These are phyloP conservation scores for Xylota segnis DNA, from an alignment of 2,888 invertebrate species.

Conservation along the genomic window DNA sequence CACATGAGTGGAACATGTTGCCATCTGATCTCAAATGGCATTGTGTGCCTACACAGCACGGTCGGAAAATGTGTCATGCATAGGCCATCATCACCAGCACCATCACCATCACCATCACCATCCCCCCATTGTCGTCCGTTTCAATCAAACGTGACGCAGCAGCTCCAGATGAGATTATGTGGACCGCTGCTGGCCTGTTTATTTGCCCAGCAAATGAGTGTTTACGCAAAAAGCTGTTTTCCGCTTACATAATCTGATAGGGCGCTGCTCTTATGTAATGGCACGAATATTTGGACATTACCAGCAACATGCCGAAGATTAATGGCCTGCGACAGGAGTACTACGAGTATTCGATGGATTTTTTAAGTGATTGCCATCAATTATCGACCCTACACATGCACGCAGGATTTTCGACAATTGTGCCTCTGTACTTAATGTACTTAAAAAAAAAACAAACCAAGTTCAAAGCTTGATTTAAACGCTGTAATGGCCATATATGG, in stretches of 20 bases:
- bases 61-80: slow-evolving; percentile 22
- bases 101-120: neutral
- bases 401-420: neutral
- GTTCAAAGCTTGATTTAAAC: slow-evolving; percentile 10
- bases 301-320: slow-evolving; percentile 51
- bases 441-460: neutral
- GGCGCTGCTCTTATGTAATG: slow-evolving; percentile 49
- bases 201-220: slow-evolving; percentile 59
- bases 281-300: slow-evolving; percentile 59
- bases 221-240: slow-evolving; percentile 44
- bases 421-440: neutral
- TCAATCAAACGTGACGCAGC: slow-evolving; percentile 71
- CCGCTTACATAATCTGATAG: slow-evolving; percentile 48
- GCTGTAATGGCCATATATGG: neutral
- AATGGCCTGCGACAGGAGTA: slow-evolving; percentile 40
- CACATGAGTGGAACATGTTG: slow-evolving; percentile 23
- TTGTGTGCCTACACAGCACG: neutral
- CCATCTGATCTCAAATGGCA: slow-evolving; percentile 9
- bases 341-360: slow-evolving; percentile 20
- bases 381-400: slow-evolving; percentile 14
- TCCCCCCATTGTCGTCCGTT: slow-evolving; percentile 20
- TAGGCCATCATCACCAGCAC: neutral
- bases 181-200: slow-evolving; percentile 31
- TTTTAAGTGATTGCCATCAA: slow-evolving; percentile 49
- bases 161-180: slow-evolving; percentile 56